A percentile compares a stretch with the other conserved stretches of the same genome.
These are phyloP conservation scores for Anarhynchus alexandrinus DNA, from an alignment of 2,113 vertebrate genomes.

Conservation along the genomic window DNA sequence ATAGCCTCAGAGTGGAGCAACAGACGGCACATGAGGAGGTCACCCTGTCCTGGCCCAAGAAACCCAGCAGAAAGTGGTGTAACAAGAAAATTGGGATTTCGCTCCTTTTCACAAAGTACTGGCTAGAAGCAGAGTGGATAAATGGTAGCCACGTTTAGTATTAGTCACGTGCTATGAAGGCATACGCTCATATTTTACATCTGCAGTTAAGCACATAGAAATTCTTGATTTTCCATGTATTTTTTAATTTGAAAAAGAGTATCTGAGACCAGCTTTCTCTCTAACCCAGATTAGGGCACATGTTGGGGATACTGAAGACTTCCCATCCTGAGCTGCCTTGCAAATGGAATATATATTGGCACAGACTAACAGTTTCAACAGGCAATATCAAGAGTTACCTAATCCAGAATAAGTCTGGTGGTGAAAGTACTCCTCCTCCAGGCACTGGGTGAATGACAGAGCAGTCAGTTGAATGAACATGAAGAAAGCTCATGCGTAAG, in stretches of 20 bases:
- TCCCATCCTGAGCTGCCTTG: not conserved
- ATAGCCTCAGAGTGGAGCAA: not conserved
- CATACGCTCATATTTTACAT: not conserved
- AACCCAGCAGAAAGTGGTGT: not conserved
- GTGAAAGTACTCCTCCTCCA: not conserved
- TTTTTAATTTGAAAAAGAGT: not conserved
- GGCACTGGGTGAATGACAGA: not conserved
- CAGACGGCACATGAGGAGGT: not conserved
- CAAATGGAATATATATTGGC: not conserved
- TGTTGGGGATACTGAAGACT: not conserved
- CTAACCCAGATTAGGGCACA: not conserved
- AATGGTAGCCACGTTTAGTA: not conserved
- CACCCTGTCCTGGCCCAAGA: fast-evolving
- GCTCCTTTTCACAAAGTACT: not conserved
- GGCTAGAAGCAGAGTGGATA: not conserved
- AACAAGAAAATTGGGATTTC: not conserved
- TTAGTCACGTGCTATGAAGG: not conserved
- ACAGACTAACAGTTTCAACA: not conserved
- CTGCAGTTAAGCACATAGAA: not conserved
- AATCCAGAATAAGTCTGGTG: not conserved
- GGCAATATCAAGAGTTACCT: not conserved
- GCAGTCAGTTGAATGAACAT: not conserved
- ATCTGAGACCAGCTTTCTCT: not conserved
- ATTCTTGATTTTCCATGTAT: fast-evolving
- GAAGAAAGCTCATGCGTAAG: not conserved